phyloP scores from a whole-genome alignment of 92 coral and sea anemone species.

The Plumapathes pennacea region DNA sequence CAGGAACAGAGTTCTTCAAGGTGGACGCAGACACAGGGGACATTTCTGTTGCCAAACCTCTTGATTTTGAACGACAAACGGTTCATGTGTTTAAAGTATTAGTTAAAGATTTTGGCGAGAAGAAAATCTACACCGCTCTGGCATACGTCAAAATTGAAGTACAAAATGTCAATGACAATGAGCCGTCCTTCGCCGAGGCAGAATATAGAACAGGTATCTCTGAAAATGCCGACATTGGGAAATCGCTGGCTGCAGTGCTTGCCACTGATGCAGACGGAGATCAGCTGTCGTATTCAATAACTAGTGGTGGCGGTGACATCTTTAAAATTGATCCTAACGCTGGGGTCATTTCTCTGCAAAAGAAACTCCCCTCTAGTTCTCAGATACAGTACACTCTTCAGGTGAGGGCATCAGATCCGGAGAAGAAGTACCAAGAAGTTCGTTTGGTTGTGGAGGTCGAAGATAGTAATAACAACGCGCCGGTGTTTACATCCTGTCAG shows the following conservation, averaged over 20 bases:
- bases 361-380: conserved; percentile 17
- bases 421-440: conserved; percentile 23
- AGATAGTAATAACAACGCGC: conserved; percentile 74
- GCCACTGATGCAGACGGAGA: conserved; percentile 83
- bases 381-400: conserved; percentile 58
- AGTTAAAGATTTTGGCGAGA: conserved; percentile 68
- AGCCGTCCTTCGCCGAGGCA: conserved; percentile 58
- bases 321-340: conserved; percentile 24
- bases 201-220: conserved; percentile 74
- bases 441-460: conserved; percentile 72
- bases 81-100: conserved; percentile 53
- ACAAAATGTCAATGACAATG: conserved; percentile 65
- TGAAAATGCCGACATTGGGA: conserved; percentile 61
- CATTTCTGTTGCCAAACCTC: conserved; percentile 51
- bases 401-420: conserved; percentile 62
- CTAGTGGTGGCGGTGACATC: conserved; percentile 20
- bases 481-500: conserved; percentile 64
- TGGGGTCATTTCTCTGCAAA: conserved; percentile 59
- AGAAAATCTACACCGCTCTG: conserved; percentile 16
- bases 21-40: conserved; percentile 66
- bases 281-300: conserved; percentile 39
- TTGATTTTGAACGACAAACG: conserved; percentile 61
- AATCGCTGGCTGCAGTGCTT: conserved; percentile 75
- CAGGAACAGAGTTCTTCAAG: conserved; percentile 26
- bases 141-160: conserved; percentile 53